Conservation (phyloP, 2,797 vertebrate species). For the Sorex maritimensis region DNA sequence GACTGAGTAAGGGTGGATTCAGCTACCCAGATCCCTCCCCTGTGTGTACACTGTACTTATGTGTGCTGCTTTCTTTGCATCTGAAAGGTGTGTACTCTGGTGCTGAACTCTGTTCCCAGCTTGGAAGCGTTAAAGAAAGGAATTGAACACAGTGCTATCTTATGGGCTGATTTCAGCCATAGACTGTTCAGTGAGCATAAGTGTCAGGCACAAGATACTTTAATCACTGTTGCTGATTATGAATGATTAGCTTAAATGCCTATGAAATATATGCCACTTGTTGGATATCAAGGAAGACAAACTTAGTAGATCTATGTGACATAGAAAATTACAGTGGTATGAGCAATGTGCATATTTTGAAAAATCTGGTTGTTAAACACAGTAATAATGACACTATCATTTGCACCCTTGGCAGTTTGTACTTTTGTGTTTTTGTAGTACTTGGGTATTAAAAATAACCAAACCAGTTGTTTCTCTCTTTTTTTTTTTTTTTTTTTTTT, state of each 20-base stretch:
- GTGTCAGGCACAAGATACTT: slow-evolving; percentile 41
- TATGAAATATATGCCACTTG: slow-evolving; percentile 55
- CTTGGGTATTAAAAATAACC: neutral
- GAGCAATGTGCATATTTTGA: neutral
- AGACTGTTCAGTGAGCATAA: slow-evolving; percentile 13
- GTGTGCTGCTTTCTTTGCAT: neutral
- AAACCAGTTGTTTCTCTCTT: neutral
- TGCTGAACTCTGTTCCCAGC: slow-evolving; percentile 21
- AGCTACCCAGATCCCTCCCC: neutral
- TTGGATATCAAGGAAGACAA: slow-evolving; percentile 43
- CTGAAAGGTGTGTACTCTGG: neutral
- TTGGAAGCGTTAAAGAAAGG: slow-evolving; percentile 30
- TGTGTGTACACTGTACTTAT: neutral
- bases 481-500: too few relatives aligned
- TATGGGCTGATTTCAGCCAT: slow-evolving; percentile 33
- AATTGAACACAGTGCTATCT: slow-evolving; percentile 24
- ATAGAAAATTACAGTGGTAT: slow-evolving; percentile 21
- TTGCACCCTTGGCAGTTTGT: neutral
- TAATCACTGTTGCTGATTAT: neutral
- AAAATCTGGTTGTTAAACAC: slow-evolving; percentile 20
- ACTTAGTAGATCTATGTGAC: neutral
- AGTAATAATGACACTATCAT: neutral
- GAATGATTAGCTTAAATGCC: slow-evolving; percentile 49
- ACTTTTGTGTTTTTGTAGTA: neutral
- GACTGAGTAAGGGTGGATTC: neutral